Base-by-base conservation (phyloP, 2,797 vertebrate species). In the Clarias fuscus region DNA sequence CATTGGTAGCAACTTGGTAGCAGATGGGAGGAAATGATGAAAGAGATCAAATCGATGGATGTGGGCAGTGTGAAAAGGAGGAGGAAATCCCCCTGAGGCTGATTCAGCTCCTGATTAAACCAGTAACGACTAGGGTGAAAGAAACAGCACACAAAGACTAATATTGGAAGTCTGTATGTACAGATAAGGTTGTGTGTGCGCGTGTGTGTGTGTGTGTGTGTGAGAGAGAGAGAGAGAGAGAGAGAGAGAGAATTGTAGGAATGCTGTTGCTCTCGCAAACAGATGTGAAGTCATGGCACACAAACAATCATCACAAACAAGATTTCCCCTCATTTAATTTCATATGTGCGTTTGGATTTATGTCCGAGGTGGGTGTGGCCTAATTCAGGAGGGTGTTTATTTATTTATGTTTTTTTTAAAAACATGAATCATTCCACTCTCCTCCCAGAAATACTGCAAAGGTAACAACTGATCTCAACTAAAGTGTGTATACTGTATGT, bases 71-170 rank as follows among this genome's bases (percentile, higher is more conserved):
- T 87, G 88, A 91, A 88, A 92, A 93, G 89, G 92, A 90, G 89
- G 76, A 84, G 82, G 86, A 84, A 71, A 84, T 8, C 56, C 91
- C 92, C 89, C 89, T 89, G 91, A 91, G 91, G 79, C 89, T 93
- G 92, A 93, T 91, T 94, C 93, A 93, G 88, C 64, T 85, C 65
- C 87, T 85, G 86, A 92, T 92, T 90, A 92, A 92, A 91, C 90
- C 89, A 90, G 75, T 37, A 73, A 83, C 64, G 59, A 37, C 68
- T 87, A 24, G 53, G 79, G 64, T 86, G 73, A 89, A 37, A 77
- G 80, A 87, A 84, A 90, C 68, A 65, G 13, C 80, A 71, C 62
- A 64, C 53, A 71, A 71, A 65, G 40, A 40, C 24, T 64, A 86
- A 75, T 75, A 64, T 61, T 87, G 82, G 85, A 48, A 79, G 20